Conservation (phyloP, 2,797 vertebrate species). For the Pipistrellus pygmaeus region DNA sequence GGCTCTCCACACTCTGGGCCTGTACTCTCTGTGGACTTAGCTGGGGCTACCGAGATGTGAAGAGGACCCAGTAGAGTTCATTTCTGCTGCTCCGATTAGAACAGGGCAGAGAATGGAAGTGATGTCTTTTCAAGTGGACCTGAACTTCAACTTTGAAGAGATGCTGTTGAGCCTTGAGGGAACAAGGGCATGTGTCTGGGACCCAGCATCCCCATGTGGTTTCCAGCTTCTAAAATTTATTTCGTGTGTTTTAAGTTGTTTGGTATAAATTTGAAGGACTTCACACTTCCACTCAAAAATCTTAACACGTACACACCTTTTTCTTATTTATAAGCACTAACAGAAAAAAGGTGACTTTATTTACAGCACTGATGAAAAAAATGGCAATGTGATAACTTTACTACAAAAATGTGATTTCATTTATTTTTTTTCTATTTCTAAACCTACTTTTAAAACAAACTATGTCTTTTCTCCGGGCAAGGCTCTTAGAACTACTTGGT, state of each 20-base stretch:
- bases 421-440: background rate
- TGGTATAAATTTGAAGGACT: slow-evolving; percentile 54
- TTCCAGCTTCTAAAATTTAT: slow-evolving; percentile 46
- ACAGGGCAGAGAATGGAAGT: slow-evolving; percentile 13
- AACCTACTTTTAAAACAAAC: slow-evolving; percentile 39
- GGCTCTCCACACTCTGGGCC: background rate
- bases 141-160: slow-evolving; percentile 23
- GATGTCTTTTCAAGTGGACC: background rate
- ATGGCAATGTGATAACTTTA: slow-evolving; percentile 53
- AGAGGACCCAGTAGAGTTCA: background rate
- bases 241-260: slow-evolving; percentile 56
- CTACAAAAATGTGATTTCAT: slow-evolving; percentile 23
- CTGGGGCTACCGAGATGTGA: background rate
- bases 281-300: slow-evolving; percentile 47
- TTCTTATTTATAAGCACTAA: slow-evolving; percentile 50
- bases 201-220: background rate
- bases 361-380: background rate
- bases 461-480: slow-evolving; percentile 30
- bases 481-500: slow-evolving; percentile 62
- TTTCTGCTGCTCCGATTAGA: background rate
- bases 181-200: background rate
- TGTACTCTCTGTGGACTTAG: background rate
- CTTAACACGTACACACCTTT: slow-evolving; percentile 56
- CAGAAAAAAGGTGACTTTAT: slow-evolving; percentile 59
- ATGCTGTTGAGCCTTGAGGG: slow-evolving; percentile 35